Base-by-base conservation (phyloP, 1,140 invertebrate genomes). In the Diprion similis region DNA sequence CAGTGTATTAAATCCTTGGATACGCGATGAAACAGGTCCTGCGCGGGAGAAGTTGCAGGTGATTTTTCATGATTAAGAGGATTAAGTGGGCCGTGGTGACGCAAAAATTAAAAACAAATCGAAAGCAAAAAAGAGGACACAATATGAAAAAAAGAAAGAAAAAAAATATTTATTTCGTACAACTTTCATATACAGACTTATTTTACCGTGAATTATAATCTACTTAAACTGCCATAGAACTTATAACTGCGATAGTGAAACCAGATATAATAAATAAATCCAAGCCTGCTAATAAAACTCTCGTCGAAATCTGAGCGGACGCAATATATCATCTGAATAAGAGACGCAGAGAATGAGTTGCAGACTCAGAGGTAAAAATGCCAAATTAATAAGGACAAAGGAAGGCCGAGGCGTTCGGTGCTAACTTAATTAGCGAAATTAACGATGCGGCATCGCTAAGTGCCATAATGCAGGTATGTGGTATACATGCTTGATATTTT, bases 401-500 rank as follows among this genome's bases (percentile, higher is more conserved):
- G 71, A 70, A 51, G 67, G 66, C 70, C 37, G 59, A 78, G 78
- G 75, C 76, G 76, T 72, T 76, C 68, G 74, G 76, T 71, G 84
- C 85, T 87, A 87, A 87, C 80, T 87, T 84, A 85, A 87, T 87
- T 87, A 87, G 85, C 82, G 70, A 85, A 87, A 87, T 87, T 87
- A 87, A 86, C 86, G 78, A 79, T 71, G 71, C 77, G 75, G 78
- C 78, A 84, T 79, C 72, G 82, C 78, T 84, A 84, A 86, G 71
- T 81, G 78, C 76, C 70, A 73, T 78, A 72, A 79, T 37, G 24
- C 24, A 37, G 24, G 24, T 37, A 37, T 37, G 24, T 37, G 24
- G 24, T 79, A 79, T 78, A 77, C 65, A 71, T 76, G 37, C 69
- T 71, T 75, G 72, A 78, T 77, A 79, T 78, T 77, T 79, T 51